phyloP scores from a whole-genome alignment of 1,140 invertebrate species.

The Berghia stephanieae region DNA sequence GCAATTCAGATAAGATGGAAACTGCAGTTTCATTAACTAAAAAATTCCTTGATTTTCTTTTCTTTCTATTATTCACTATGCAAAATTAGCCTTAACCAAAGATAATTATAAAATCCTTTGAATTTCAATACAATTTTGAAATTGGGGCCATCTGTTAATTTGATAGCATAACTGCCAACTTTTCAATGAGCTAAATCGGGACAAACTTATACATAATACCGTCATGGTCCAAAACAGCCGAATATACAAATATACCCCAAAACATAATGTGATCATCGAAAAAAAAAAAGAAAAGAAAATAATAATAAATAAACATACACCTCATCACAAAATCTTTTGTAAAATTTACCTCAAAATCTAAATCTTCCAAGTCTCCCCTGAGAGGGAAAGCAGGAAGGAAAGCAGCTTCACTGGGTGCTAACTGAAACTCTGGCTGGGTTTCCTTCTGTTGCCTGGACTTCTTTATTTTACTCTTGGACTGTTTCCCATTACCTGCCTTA shows the following conservation, averaged over 20 bases:
- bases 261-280: neutral
- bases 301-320: no score
- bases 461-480: conserved; percentile 23
- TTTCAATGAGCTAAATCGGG: neutral
- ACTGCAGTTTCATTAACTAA: no score
- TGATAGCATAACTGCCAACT: neutral
- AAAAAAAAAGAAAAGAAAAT: neutral
- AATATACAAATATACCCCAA: neutral
- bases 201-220: neutral
- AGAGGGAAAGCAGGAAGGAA: conserved; percentile 86
- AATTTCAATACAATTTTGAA: no score
- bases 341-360: conserved; percentile 63
- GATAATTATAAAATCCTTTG: no score
- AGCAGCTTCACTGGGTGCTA: conserved; percentile 77
- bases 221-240: neutral
- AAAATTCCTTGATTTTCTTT: no score
- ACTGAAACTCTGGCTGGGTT: conserved; percentile 73
- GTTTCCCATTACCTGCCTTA: conserved; percentile 37
- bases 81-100: neutral
- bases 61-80: no score
- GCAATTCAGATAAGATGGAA: no score
- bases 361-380: conserved; percentile 71
- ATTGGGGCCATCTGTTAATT: no score
- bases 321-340: no score
- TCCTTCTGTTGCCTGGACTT: conserved; percentile 34